Percentiles rank a stretch among this genome's conserved stretches.
These are phyloP conservation scores for Lophotriccus pileatus DNA, from an alignment of 2,797 vertebrate genomes.

Conservation along the genomic window DNA sequence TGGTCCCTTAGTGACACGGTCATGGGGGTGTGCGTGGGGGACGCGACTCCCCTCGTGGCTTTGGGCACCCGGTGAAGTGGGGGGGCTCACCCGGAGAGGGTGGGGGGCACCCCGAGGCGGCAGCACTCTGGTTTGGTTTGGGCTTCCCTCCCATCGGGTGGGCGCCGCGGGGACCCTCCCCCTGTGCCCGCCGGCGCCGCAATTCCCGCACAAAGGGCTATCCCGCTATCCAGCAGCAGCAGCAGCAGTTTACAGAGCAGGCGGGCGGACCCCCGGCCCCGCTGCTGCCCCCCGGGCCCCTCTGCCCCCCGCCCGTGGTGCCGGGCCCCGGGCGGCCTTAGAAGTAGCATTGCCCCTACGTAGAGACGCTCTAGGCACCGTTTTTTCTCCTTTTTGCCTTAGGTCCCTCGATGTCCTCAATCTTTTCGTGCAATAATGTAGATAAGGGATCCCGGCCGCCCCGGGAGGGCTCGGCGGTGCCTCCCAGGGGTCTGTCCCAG, in stretches of 20 bases:
- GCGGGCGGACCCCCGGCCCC: background rate
- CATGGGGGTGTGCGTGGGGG: background rate
- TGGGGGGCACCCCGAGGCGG: background rate
- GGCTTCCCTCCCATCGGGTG: background rate
- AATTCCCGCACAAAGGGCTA: slow-evolving; percentile 64
- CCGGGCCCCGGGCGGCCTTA: background rate
- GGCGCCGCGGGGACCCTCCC: background rate
- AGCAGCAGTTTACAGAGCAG: slow-evolving; percentile 67
- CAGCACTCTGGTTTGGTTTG: background rate
- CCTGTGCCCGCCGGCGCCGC: background rate
- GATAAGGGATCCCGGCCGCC: slow-evolving; percentile 63
- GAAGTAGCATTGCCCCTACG: slow-evolving; percentile 58
- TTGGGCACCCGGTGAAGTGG: background rate
- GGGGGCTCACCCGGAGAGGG: background rate
- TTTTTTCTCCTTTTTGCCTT: slow-evolving; percentile 77
- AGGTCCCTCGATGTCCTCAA: slow-evolving; percentile 74
- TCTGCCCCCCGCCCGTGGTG: background rate
- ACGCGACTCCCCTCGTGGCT: background rate
- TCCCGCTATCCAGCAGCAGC: slow-evolving; percentile 43
- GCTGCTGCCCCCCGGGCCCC: background rate
- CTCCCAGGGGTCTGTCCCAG: background rate
- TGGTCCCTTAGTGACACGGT: background rate
- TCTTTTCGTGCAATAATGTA: slow-evolving; percentile 83
- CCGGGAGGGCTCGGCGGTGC: slow-evolving; percentile 32
- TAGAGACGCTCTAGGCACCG: slow-evolving; percentile 65